Base-by-base conservation (phyloP, 1,140 invertebrate genomes). In the Proales similis region DNA sequence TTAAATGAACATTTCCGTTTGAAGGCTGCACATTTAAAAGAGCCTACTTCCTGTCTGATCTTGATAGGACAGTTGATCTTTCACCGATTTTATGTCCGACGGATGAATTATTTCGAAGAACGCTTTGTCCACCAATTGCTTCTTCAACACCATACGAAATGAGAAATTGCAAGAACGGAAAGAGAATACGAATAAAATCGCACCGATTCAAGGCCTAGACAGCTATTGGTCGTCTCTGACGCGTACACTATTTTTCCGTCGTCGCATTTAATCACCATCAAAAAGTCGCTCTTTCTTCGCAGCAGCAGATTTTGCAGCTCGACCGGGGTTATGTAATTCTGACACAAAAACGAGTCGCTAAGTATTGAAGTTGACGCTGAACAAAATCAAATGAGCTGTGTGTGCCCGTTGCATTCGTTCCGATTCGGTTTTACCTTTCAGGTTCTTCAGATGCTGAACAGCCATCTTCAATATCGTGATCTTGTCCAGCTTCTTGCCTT, bases 381-480 rank as follows among this genome's bases (percentile, higher is more conserved):
- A n/a, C n/a, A n/a, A n/a, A n/a, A n/a, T n/a, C n/a, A n/a, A n/a
- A n/a, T n/a, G n/a, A n/a, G n/a, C n/a, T n/a, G n/a, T n/a, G n/a
- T n/a, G n/a, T n/a, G n/a, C n/a, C n/a, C n/a, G n/a, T n/a, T n/a
- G n/a, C n/a, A n/a, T n/a, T n/a, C n/a, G n/a, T n/a, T n/a, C n/a
- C n/a, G n/a, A n/a, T n/a, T n/a, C 9, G 27, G 17, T 27, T 47
- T 62, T 63, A 74, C 72, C 70, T 67, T 68, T 63, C 2, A 75
- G 30, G 22, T 70, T 86, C 80, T 96, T 97, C 93, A 99, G 98
- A 77, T 98, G 94, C 2, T 91, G 91, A 17, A 98, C 94, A 11
- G 95, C 94, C 94, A 99, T 98, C 68, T 94, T 82, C 32, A 99
- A 82, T 72, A 99, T 98, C 64, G 95, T 99, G 36, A 99, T 81